These are phyloP conservation scores for Lordiphosa andalusiaca DNA, from an alignment of 2,888 invertebrate species.

Conservation along the genomic window DNA sequence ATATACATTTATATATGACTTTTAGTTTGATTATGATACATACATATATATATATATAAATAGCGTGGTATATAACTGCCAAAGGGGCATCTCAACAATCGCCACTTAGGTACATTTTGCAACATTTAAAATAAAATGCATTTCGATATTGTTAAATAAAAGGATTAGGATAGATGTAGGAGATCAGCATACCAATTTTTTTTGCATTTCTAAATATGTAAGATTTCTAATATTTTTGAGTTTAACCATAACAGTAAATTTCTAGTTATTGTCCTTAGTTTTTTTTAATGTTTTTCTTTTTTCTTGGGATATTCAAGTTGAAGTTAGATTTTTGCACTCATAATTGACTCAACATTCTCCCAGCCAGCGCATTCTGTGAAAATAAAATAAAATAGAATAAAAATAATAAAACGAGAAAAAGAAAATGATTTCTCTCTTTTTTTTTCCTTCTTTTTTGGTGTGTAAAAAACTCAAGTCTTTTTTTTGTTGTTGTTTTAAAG, in stretches of 20 bases:
- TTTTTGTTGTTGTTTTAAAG: conserved; percentile 45
- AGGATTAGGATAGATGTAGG: conserved; percentile 9
- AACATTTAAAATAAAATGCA: conserved; percentile 63
- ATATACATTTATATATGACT: conserved; percentile 42
- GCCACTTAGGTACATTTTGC: conserved; percentile 59
- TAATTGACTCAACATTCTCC: conserved; percentile 49
- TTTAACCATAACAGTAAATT: conserved; percentile 59
- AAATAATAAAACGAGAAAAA: conserved; percentile 53
- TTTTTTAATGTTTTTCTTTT: conserved; percentile 33
- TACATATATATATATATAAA: conserved; percentile 29
- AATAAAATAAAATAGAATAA: conserved; percentile 16
- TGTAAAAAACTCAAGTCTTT: conserved; percentile 69
- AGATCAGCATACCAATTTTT: conserved; percentile 68
- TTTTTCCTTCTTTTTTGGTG: conserved; percentile 48
- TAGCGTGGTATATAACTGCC: conserved; percentile 37
- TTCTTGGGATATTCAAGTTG: conserved; percentile 49
- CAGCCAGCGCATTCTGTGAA: conserved; percentile 22
- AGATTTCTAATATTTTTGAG: conserved; percentile 13
- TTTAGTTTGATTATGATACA: conserved; percentile 13
- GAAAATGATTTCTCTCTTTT: conserved; percentile 18
- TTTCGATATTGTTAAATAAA: conserved; percentile 45
- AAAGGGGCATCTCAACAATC: conserved; percentile 41
- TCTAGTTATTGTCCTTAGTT: conserved; percentile 73
- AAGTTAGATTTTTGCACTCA: conserved; percentile 51
- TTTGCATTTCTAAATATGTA: conserved; percentile 37